Evolutionary conservation across 2,113 vertebrate genomes (phyloP).

Genomic region (Varanus salvator): DNA sequence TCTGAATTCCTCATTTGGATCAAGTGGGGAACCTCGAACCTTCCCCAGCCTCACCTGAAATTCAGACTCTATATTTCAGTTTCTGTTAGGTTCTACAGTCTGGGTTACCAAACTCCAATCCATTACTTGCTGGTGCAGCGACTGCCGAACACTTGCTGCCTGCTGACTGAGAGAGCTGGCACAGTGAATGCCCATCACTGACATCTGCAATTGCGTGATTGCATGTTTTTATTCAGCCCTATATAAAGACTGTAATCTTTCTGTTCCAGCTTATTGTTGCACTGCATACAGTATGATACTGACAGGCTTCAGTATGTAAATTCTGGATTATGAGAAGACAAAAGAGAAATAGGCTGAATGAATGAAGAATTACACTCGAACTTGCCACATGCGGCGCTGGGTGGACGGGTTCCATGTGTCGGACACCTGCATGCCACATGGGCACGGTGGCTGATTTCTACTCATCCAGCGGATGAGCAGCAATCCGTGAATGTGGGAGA

Average conservation of each 20-base stretch:
- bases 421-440: not conserved
- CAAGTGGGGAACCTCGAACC: not conserved
- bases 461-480: not conserved
- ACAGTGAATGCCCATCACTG: constrained; percentile 7
- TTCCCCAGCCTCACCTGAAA: not conserved
- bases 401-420: not conserved
- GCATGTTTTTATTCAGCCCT: constrained; percentile 25
- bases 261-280: constrained; percentile 18
- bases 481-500: not conserved
- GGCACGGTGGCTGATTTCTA: not conserved
- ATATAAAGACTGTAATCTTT: constrained; percentile 36
- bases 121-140: constrained; percentile 8
- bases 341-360: not conserved
- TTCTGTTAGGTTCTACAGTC: not conserved
- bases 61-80: not conserved
- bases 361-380: not conserved
- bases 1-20: not conserved
- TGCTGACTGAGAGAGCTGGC: constrained; percentile 31
- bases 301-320: constrained; percentile 6
- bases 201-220: constrained; percentile 33
- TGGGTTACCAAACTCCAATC: not conserved
- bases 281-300: constrained; percentile 4
- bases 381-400: not conserved
- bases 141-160: not conserved
- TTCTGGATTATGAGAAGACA: not conserved